phyloP scores from a whole-genome alignment of 2,797 vertebrate genomes.

The Ptychadena robeensis region DNA sequence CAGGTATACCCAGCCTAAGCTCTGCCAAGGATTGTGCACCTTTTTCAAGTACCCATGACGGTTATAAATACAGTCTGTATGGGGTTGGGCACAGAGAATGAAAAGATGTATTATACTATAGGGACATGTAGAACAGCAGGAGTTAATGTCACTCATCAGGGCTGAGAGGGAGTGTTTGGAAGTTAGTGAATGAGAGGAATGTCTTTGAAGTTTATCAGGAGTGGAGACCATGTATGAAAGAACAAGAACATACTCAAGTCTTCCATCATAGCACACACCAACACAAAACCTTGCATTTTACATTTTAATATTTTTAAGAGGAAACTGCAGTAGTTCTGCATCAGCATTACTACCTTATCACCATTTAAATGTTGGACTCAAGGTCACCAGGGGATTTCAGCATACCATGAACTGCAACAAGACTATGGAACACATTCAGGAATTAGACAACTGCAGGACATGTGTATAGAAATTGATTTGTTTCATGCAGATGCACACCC shows the following conservation, averaged over 20 bases:
- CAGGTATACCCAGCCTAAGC: neutral
- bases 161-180: slow-evolving; percentile 37
- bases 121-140: neutral
- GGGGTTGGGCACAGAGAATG: neutral
- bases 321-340: too few relatives aligned
- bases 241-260: neutral
- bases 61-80: neutral
- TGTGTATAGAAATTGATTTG: too few relatives aligned
- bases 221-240: slow-evolving; percentile 41
- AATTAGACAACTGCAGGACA: too few relatives aligned
- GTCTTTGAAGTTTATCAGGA: slow-evolving; percentile 54
- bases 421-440: too few relatives aligned
- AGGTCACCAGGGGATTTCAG: too few relatives aligned
- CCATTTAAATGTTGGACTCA: too few relatives aligned
- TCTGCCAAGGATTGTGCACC: neutral
- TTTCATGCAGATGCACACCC: too few relatives aligned
- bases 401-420: too few relatives aligned
- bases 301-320: neutral
- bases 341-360: too few relatives aligned
- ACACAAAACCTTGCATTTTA: slow-evolving; percentile 1
- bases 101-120: neutral
- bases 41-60: neutral
- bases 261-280: neutral
- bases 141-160: slow-evolving; percentile 27
- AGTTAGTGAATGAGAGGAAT: slow-evolving; percentile 40